A percentile compares a stretch with the other conserved stretches of the same genome.
Evolutionary conservation across 2,797 vertebrate genomes (phyloP).

Genomic region (Spinus pinus): DNA sequence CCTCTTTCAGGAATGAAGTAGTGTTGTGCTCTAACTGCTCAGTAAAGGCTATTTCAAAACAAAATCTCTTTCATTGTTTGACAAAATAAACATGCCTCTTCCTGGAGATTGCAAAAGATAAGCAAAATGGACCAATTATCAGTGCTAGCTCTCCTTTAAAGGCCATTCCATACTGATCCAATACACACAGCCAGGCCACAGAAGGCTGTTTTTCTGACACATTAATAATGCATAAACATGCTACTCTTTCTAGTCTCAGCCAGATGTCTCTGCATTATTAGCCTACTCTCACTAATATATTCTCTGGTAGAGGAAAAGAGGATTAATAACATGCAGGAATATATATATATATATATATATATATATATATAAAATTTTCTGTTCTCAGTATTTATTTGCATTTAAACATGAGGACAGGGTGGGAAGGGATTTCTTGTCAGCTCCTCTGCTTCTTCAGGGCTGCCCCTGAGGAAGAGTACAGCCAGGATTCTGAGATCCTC

Average conservation of each 20-base stretch:
- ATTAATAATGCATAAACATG: conserved; percentile 54
- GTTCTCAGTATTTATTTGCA: background rate
- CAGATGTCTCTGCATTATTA: conserved; percentile 48
- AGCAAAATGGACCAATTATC: conserved; percentile 19
- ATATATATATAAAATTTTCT: background rate
- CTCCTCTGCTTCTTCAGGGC: background rate
- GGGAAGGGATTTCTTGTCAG: background rate
- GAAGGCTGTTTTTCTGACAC: background rate
- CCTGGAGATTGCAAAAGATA: conserved; percentile 28
- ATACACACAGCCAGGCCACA: background rate
- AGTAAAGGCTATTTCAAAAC: background rate
- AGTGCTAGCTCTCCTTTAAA: background rate
- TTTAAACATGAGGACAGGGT: background rate
- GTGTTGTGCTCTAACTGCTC: background rate
- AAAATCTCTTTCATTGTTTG: background rate
- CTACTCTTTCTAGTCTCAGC: conserved; percentile 19
- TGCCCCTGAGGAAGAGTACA: background rate
- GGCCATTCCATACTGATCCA: background rate
- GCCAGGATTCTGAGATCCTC: background rate
- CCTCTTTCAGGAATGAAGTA: background rate
- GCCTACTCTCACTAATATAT: background rate
- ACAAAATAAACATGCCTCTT: conserved; percentile 15
- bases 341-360: background rate
- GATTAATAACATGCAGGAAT: background rate
- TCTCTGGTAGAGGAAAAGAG: conserved; percentile 10